Evolutionary conservation across 2,888 invertebrate genomes (phyloP).

Genomic region (Lissocephala sabroskyi): DNA sequence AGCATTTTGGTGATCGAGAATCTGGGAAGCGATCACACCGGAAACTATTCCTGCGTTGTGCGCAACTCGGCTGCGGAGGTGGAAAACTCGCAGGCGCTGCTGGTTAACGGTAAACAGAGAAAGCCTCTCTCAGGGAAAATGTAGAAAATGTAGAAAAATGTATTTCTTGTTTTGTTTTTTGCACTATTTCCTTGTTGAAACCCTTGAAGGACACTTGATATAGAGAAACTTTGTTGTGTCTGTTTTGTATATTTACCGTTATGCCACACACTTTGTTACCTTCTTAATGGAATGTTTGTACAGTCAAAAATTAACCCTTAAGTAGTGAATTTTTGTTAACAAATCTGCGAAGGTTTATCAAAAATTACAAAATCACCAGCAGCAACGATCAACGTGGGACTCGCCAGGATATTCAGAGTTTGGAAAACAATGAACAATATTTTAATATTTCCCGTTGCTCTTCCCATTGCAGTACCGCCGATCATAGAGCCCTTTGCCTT

Average conservation of each 20-base stretch:
- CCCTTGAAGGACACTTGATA: too few species aligned
- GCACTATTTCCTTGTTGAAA: slow-evolving; percentile 6
- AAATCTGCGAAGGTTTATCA: slow-evolving; percentile 64
- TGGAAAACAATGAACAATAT: not conserved
- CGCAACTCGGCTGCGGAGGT: slow-evolving; percentile 82
- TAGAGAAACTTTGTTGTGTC: too few species aligned
- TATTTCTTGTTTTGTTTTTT: slow-evolving; percentile 11
- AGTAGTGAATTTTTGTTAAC: slow-evolving; percentile 27
- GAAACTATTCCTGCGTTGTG: slow-evolving; percentile 84
- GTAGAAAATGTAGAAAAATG: slow-evolving; percentile 40
- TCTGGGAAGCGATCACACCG: slow-evolving; percentile 82
- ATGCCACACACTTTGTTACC: not conserved
- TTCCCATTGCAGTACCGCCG: slow-evolving; percentile 81
- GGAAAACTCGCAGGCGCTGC: slow-evolving; percentile 81
- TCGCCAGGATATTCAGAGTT: slow-evolving; percentile 1
- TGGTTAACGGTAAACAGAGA: slow-evolving; percentile 84
- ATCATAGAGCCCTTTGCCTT: slow-evolving; percentile 89
- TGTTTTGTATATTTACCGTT: not conserved
- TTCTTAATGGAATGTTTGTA: slow-evolving; percentile 61
- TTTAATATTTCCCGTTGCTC: slow-evolving; percentile 3
- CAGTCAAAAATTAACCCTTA: slow-evolving; percentile 16
- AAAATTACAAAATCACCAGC: slow-evolving; percentile 11
- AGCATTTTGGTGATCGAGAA: slow-evolving; percentile 85
- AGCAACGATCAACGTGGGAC: slow-evolving; percentile 6
- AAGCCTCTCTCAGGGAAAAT: too few species aligned